Conservation (phyloP, 2,797 vertebrate genomes). For the Acipenser ruthenus region DNA sequence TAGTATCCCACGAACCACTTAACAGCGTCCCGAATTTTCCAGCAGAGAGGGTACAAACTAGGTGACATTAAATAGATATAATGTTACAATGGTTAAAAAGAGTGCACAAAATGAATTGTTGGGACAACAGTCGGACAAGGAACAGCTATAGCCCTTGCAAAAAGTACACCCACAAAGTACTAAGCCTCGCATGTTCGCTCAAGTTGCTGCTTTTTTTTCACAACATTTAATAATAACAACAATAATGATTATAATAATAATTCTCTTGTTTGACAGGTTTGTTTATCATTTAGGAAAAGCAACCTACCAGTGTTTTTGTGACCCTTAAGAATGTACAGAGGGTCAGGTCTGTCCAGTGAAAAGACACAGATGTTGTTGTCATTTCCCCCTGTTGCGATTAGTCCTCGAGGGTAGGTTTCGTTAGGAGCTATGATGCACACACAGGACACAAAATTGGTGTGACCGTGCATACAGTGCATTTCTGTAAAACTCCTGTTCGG, state of each 20-base stretch:
- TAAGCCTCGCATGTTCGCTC: no score
- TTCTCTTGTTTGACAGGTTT: no score
- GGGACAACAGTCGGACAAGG: no score
- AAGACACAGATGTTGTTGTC: slow-evolving; percentile 93
- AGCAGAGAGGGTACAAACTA: slow-evolving; percentile 90
- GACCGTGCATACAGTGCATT: slow-evolving; percentile 87
- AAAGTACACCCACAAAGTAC: no score
- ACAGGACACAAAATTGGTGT: slow-evolving; percentile 90
- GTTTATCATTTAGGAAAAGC: neutral
- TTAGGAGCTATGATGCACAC: slow-evolving; percentile 87
- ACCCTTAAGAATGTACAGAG: slow-evolving; percentile 79
- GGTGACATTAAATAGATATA: slow-evolving; percentile 9
- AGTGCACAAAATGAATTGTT: no score
- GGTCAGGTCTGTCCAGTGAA: slow-evolving; percentile 71
- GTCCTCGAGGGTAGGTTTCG: slow-evolving; percentile 80
- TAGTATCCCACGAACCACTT: slow-evolving; percentile 96
- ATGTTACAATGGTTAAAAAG: no score
- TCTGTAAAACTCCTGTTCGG: slow-evolving; percentile 77
- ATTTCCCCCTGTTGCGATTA: slow-evolving; percentile 90
- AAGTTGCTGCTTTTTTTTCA: no score
- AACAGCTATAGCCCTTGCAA: no score
- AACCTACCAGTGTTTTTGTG: slow-evolving; percentile 87
- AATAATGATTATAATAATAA: no score
- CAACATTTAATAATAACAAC: no score
- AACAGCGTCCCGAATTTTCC: slow-evolving; percentile 93